A percentile compares a stretch with the other conserved stretches of the same genome.
Evolutionary conservation across 1,140 invertebrate species (phyloP).

Genomic region (Drosophila asahinai): DNA sequence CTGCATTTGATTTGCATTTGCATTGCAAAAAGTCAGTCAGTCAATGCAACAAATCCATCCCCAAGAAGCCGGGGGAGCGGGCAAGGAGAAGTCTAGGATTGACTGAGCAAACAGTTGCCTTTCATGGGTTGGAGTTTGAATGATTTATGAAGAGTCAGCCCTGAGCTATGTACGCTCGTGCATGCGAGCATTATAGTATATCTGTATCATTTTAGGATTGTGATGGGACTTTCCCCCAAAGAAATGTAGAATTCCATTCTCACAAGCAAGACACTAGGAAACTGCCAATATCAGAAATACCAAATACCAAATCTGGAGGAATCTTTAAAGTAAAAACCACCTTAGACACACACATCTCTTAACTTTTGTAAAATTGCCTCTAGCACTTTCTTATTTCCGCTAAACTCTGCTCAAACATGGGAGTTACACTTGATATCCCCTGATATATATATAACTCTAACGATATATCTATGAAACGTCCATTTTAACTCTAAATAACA

Average conservation of each 20-base stretch:
- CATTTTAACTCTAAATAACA: conserved; percentile 39
- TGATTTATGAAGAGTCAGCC: conserved; percentile 44
- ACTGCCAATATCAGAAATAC: conserved; percentile 58
- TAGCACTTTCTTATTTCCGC: conserved; percentile 25
- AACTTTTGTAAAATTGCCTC: conserved; percentile 17
- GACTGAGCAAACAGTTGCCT: conserved; percentile 44
- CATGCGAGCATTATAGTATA: conserved; percentile 7
- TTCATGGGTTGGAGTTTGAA: conserved; percentile 23
- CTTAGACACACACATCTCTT: conserved; percentile 29
- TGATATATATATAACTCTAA: conserved; percentile 23
- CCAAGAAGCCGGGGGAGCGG: conserved; percentile 6
- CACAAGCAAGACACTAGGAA: conserved; percentile 37
- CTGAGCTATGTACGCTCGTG: conserved; percentile 11
- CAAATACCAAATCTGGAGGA: conserved; percentile 6
- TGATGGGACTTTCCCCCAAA: conserved; percentile 17
- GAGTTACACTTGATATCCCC: conserved; percentile 11
- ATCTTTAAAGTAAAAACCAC: conserved; percentile 27
- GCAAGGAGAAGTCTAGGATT: conserved; percentile 5
- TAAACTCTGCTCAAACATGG: conserved; percentile 38
- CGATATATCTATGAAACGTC: conserved; percentile 51
- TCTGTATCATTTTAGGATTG: conserved; percentile 22
- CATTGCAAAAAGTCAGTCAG: conserved; percentile 30
- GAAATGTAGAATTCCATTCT: conserved; percentile 19
- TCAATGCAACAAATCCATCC: conserved; percentile 36
- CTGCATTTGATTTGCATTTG: conserved; percentile 64